Conservation (phyloP, 2,888 invertebrate genomes). For the Torymus texanus region DNA sequence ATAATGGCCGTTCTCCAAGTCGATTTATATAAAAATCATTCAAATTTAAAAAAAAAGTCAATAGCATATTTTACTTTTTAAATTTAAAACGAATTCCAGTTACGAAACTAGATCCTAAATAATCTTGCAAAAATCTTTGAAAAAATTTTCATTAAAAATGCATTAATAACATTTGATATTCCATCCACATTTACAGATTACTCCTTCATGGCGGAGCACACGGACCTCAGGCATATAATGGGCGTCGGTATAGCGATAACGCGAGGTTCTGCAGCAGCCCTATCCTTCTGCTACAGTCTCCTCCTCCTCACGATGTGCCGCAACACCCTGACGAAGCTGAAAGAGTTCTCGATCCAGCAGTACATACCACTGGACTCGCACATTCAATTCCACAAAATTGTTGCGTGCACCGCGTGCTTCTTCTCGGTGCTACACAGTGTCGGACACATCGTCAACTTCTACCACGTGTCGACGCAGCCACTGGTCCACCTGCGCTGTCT, state of each 20-base stretch:
- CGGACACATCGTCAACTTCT: conserved; percentile 97
- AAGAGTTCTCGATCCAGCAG: conserved; percentile 95
- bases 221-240: conserved; percentile 96
- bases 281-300: conserved; percentile 96
- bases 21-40: too few relatives aligned
- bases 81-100: too few relatives aligned
- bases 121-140: neutral
- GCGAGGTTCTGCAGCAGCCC: conserved; percentile 93
- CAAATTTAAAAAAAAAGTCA: too few relatives aligned
- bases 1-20: too few relatives aligned
- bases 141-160: neutral
- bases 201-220: conserved; percentile 96
- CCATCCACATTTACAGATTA: conserved; percentile 81
- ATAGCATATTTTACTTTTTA: too few relatives aligned
- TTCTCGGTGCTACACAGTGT: conserved; percentile 94
- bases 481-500: conserved; percentile 93
- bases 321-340: conserved; percentile 93
- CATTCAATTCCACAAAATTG: conserved; percentile 97
- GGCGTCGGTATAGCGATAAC: conserved; percentile 97
- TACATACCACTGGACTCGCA: conserved; percentile 96
- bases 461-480: conserved; percentile 97
- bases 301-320: conserved; percentile 94
- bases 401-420: conserved; percentile 94
- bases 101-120: too few relatives aligned
- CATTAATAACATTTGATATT: conserved; percentile 1